Evolutionary conservation across 2,113 vertebrate species (phyloP).

Genomic region (Corapipo altera): DNA sequence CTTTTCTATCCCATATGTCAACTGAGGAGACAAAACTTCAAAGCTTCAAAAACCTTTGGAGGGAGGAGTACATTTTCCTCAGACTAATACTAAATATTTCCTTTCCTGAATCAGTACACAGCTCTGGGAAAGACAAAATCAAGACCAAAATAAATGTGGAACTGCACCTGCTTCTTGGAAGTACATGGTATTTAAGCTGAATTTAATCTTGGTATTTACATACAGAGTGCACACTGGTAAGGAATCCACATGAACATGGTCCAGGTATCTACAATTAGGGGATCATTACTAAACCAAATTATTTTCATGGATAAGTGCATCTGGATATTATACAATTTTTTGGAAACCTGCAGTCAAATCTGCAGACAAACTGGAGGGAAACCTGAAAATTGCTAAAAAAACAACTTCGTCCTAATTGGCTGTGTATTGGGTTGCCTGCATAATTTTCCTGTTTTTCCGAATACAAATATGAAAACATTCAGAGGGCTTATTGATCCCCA

Average conservation of each 20-base stretch:
- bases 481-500: constrained; percentile 63
- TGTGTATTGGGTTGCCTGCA: neutral
- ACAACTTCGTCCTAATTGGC: neutral
- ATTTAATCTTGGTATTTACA: constrained; percentile 28
- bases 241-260: neutral
- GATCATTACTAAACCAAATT: constrained; percentile 36
- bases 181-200: constrained; percentile 5
- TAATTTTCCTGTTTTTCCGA: neutral
- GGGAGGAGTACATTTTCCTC: neutral
- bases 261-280: constrained; percentile 16
- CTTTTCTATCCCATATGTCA: neutral
- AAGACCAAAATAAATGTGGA: neutral
- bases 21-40: neutral
- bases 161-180: neutral
- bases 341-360: neutral
- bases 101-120: neutral
- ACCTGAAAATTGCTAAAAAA: neutral
- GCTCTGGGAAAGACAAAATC: neutral
- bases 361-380: neutral
- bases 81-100: neutral
- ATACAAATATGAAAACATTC: constrained; percentile 38
- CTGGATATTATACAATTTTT: neutral
- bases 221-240: neutral
- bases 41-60: neutral
- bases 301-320: neutral